Evolutionary conservation across 2,888 invertebrate genomes (phyloP).

Genomic region (Caenorhabditis auriculariae): DNA sequence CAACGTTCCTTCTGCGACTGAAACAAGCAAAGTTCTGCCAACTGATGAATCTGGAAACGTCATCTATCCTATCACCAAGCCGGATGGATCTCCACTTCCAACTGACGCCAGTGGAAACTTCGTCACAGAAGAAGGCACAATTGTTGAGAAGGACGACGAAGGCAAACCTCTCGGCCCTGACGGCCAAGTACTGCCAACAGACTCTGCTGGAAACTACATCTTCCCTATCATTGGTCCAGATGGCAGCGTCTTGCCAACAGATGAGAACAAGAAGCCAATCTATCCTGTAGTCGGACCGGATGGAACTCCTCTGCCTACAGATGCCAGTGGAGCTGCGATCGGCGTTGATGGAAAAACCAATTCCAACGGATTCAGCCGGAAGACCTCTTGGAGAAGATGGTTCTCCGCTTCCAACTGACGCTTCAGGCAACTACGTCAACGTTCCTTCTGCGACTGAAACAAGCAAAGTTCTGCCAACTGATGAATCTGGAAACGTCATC

Average conservation of each 20-base stretch:
- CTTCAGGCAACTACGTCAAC: constrained; percentile 18
- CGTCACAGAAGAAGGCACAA: constrained; percentile 5
- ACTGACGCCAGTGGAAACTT: constrained; percentile 5
- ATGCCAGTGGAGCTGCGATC: constrained; percentile 21
- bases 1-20: constrained; percentile 11
- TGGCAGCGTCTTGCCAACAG: constrained; percentile 17
- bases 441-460: constrained; percentile 23
- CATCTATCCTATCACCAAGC: constrained; percentile 17
- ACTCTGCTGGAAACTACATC: background rate
- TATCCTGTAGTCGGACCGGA: constrained; percentile 22
- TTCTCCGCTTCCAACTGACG: constrained; percentile 27
- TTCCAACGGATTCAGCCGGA: constrained; percentile 36
- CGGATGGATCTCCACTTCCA: constrained; percentile 7
- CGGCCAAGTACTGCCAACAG: constrained; percentile 3
- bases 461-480: constrained; percentile 15
- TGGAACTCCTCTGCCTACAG: constrained; percentile 27
- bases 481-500: constrained; percentile 18
- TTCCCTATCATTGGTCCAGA: constrained; percentile 6
- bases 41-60: constrained; percentile 35
- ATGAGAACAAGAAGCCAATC: constrained; percentile 14
- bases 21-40: constrained; percentile 17
- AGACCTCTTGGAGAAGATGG: constrained; percentile 21
- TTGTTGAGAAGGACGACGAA: constrained; percentile 17
- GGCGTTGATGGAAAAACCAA: constrained; percentile 18
- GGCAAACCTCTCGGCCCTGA: constrained; percentile 8